Percentiles rank a stretch among this genome's conserved stretches.
phyloP scores from a whole-genome alignment of 2,797 vertebrate species.

The Calcarius lapponicus region DNA sequence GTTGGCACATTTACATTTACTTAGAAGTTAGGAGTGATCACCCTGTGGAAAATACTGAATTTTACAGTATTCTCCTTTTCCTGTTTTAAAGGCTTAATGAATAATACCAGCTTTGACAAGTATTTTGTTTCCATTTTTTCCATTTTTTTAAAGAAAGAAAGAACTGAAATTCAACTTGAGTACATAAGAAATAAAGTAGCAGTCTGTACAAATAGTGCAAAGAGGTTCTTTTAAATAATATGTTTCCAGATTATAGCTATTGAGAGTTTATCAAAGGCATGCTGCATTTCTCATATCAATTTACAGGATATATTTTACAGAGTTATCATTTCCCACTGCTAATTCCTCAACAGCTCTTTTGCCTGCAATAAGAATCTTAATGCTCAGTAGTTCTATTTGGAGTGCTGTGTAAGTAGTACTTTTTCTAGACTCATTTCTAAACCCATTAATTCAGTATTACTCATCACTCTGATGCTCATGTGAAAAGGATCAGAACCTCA shows the following conservation, averaged over 20 bases:
- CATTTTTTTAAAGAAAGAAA: neutral
- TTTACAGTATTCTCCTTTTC: neutral
- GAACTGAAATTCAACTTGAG: neutral
- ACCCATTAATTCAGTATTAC: neutral
- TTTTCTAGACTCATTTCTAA: neutral
- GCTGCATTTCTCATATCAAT: neutral
- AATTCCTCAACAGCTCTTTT: neutral
- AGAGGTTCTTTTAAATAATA: neutral
- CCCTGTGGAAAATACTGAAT: neutral
- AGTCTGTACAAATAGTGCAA: neutral
- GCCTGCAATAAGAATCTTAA: neutral
- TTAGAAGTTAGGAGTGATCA: neutral
- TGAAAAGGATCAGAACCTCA: neutral
- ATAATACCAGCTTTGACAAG: neutral
- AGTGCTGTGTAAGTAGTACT: neutral
- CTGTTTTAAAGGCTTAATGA: neutral
- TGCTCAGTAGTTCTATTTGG: neutral
- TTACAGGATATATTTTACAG: neutral
- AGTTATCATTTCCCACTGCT: neutral
- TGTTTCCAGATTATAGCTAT: neutral
- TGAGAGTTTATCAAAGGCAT: neutral
- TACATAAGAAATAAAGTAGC: neutral
- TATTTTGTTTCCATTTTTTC: neutral
- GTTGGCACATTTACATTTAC: neutral
- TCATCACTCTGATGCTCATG: neutral